Evolutionary conservation across 2,113 vertebrate genomes (phyloP), one percentile per base, ranked within the genome.

Genomic region (Scolopax mira): DNA sequence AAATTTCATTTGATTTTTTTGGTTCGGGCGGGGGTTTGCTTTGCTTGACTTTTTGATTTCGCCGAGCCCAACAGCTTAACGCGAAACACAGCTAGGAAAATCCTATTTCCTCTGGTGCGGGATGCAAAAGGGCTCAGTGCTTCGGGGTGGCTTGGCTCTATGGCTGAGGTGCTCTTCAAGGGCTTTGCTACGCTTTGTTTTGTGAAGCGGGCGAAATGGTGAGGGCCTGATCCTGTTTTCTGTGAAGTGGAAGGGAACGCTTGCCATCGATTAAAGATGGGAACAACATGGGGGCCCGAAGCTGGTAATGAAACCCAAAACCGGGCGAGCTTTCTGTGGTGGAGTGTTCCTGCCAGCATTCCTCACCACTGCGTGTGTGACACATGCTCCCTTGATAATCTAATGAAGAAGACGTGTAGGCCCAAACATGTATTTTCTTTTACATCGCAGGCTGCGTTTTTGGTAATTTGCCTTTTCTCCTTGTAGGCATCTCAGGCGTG

Each of bases 41-140:
- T 52, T 90, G 69, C 93, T 79, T 35, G 83, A 70, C 30, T 94
- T 95, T 95, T 90, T 70, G 66, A 75, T 93, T 94, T 85, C 89
- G 84, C 80, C 35, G 80, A 84, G 46, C 86, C 95, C 49, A 66
- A 82, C 58, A 42, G 44, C 82, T 93, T 93, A 96, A 95, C 92
- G 64, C 77, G 72, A 91, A 95, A 96, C 91, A 90, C 72, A 90
- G 81, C 91, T 80, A 65, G 82, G 91, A 84, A 95, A 91, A 90
- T 93, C 13, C 18, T 18, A 10, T 78, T 94, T 94, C 92, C 58
- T 61, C 42, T 18, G 67, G 66, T 33, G 41, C 0, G 2, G 67
- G 86, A 72, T 65, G 86, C 37, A 61, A 17, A 83, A 35, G 42
- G 90, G 77, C 51, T 88, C 33, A 10, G 44, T 27, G 62, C 73